Base-by-base conservation (phyloP, 2,113 vertebrate genomes). In the Solenodon paradoxus region DNA sequence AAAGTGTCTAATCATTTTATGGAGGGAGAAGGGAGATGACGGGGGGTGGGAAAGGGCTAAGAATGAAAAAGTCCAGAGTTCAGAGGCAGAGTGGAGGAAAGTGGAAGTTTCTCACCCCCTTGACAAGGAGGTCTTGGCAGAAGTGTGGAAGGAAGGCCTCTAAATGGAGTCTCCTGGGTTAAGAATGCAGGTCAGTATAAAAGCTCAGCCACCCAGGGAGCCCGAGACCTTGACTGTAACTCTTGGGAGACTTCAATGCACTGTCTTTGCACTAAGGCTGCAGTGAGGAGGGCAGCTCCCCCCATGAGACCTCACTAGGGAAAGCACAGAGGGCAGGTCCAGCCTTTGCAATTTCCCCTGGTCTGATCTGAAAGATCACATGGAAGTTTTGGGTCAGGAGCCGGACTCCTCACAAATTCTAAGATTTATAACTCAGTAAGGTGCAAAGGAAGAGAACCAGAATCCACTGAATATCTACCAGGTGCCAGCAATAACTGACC, bases 271-370 rank as follows among this genome's bases (percentile, higher is more conserved):
- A 24, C 53, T 42, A 13, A 8, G 38, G 42, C 35, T 77, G 47
- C 17, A 3, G 63, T n/a, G 7, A 47, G 42, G 11, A 81, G 53
- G 69, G 47, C 66, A 47, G 26, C 45, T 40, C 55, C 13, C n/a
- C 9, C 22, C 1, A 0, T 12, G 55, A n/a, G 1, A 2, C n/a
- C 40, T 20, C 26, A 30, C 61, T 30, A 63, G 28, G 26, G 32
- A 30, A 30, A 9, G 24, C 19, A 24, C 59, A 61, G 2, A 2
- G 12, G 32, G 66, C 72, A 53, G 38, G 32, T 47, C 30, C 12
- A 80, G 51, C 71, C 45, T 79, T 64, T 47, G 42, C 40, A 9
- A 51, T 45, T 45, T 17, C 40, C n/a, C 51, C 0, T 12, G n/a
- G n/a, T 82, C 38, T 26, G 16, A 24, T 53, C 84, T 49, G 47